Conservation (phyloP, 2,113 vertebrate genomes). For the Nicator chloris region DNA sequence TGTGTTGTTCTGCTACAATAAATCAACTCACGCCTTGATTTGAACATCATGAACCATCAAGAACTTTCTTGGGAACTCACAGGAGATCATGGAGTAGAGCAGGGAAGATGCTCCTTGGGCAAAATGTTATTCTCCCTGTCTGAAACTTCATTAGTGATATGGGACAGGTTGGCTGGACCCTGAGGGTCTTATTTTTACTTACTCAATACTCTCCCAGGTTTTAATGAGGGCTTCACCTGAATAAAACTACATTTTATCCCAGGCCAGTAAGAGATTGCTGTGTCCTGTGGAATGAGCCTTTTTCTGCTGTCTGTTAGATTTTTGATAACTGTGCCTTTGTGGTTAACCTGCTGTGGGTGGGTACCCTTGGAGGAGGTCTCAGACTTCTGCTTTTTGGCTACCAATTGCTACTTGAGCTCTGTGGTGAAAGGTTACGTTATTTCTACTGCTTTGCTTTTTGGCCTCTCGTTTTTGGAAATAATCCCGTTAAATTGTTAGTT, state of each 20-base stretch:
- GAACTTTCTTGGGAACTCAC: not conserved
- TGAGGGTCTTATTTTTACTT: constrained; percentile 13
- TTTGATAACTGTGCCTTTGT: not conserved
- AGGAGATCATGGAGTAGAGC: not conserved
- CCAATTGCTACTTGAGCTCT: not conserved
- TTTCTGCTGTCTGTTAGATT: not conserved
- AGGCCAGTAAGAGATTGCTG: not conserved
- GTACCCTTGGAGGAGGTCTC: not conserved
- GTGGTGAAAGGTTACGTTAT: not conserved
- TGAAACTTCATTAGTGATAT: not conserved
- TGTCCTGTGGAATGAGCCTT: not conserved
- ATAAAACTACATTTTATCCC: not conserved
- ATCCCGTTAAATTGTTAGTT: not conserved
- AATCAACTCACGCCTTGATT: not conserved
- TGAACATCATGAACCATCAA: not conserved
- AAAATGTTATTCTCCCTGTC: not conserved
- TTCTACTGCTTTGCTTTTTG: not conserved
- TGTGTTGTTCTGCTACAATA: not conserved
- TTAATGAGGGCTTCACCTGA: constrained; percentile 27
- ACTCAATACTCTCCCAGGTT: not conserved
- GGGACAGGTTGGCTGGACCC: not conserved
- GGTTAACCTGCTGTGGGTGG: not conserved
- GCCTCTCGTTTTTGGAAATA: not conserved
- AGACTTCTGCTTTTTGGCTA: not conserved
- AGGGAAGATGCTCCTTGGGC: not conserved